Conservation (phyloP, 2,888 invertebrate species). For the Corythucha ciliata region DNA sequence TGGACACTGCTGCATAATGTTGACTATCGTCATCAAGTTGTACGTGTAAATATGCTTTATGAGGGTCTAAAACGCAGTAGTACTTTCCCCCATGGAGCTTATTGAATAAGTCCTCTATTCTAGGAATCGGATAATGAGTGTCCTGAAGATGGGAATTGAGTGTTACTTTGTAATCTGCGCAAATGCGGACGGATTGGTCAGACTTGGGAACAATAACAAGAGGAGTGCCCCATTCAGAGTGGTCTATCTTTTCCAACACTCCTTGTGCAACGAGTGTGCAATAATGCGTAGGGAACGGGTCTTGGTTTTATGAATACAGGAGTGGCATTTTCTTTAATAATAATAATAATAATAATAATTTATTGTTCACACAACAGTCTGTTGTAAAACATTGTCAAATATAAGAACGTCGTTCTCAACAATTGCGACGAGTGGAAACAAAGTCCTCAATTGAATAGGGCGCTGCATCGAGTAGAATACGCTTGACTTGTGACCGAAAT, state of each 20-base stretch:
- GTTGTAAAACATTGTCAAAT: too few species aligned
- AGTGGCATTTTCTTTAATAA: constrained; percentile 1
- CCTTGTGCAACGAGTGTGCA: constrained; percentile 15
- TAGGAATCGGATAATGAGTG: constrained; percentile 16
- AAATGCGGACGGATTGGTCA: constrained; percentile 18
- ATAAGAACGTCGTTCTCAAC: too few species aligned
- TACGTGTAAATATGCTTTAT: constrained; percentile 23
- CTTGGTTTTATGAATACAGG: constrained; percentile 22
- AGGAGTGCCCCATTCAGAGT: constrained; percentile 24
- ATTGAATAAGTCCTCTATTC: constrained; percentile 25
- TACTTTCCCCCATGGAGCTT: constrained; percentile 14
- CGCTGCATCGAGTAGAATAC: too few species aligned
- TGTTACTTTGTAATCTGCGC: constrained; percentile 27
- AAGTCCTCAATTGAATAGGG: too few species aligned
- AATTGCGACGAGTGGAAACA: too few species aligned
- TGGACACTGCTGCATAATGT: constrained; percentile 21
- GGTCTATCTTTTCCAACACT: constrained; percentile 18
- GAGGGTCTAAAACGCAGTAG: constrained; percentile 22
- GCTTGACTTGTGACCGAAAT: too few species aligned
- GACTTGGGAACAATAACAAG: constrained; percentile 25
- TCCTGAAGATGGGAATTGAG: constrained; percentile 15
- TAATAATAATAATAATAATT: too few species aligned
- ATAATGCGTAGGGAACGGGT: constrained; percentile 3
- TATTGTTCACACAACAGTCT: too few species aligned
- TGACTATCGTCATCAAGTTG: constrained; percentile 16